Percentiles rank a stretch among this genome's conserved stretches.
Evolutionary conservation across 2,113 vertebrate species (phyloP).

Genomic region (Dasyprocta punctata): DNA sequence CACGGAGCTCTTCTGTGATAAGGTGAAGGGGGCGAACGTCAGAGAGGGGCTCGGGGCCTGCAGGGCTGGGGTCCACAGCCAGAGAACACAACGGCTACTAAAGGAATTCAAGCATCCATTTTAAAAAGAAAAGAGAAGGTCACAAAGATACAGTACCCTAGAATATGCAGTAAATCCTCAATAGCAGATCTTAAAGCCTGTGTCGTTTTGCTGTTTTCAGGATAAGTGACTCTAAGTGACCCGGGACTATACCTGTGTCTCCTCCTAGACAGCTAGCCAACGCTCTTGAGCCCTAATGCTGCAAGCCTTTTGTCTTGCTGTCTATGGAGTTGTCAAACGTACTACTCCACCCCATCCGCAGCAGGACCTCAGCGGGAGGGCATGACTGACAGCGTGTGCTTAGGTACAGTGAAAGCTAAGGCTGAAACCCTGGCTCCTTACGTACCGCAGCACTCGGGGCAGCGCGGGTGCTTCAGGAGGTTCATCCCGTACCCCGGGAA

Average conservation of each 20-base stretch:
- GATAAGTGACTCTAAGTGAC: background rate
- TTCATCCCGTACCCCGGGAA: conserved; percentile 81
- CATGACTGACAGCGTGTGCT: background rate
- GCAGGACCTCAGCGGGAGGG: background rate
- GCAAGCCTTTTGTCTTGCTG: background rate
- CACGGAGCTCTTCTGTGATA: background rate
- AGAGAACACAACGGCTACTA: background rate
- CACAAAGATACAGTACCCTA: background rate
- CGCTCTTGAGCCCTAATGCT: background rate
- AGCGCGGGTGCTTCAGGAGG: conserved; percentile 72
- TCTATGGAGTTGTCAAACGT: background rate
- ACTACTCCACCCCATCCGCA: background rate
- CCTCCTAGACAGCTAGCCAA: background rate
- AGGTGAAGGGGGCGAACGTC: background rate
- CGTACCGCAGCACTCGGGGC: conserved; percentile 83
- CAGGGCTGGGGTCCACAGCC: background rate
- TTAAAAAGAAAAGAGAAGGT: background rate
- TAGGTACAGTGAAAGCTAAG: background rate
- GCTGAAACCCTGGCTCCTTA: background rate
- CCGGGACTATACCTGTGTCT: background rate
- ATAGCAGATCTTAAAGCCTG: background rate
- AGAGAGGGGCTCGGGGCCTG: background rate
- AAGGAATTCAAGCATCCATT: background rate
- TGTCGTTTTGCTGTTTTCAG: background rate
- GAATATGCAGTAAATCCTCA: background rate